Base-by-base conservation (phyloP, 1,140 invertebrate genomes). In the Zaprionus tsacasi region DNA sequence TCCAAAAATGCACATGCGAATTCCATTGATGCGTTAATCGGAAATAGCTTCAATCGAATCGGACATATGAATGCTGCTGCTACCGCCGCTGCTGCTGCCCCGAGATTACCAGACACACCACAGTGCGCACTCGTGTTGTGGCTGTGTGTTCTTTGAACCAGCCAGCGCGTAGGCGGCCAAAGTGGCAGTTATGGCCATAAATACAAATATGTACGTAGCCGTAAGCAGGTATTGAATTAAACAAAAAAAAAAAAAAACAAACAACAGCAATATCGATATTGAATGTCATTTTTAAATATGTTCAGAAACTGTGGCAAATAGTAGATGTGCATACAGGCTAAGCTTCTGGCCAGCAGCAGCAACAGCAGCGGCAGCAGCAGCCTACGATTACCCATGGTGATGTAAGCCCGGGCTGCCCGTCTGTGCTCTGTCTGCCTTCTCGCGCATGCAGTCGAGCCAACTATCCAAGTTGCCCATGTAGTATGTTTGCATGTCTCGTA, bases 111-210 rank as follows among this genome's bases (percentile, higher is more conserved):
- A 30, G 27, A 6, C 27, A 30, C 27, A 30, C 3, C 10, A 27
- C 30, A 35, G 56, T 70, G 40, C 21, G 21, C n/a, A n/a, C 25
- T 68, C 57, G 66, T 65, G 48, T 54, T 64, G 72, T 66, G 65
- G 52, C 40, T 70, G 38, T 67, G 60, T 70, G 60, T 76, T 73
- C 65, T 73, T 73, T 70, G 30, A 68, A 65, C 70, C 64, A 50
- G 55, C 13, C 17, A 67, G 52, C 67, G 80, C 81, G 83, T 88
- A 76, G 83, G 83, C 74, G 83, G 64, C 65, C 63, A 81, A 89
- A 83, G 83, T 88, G 83, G 83, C 83, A 82, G 85, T 88, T 88
- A 89, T 88, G 85, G 85, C 85, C 85, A 88, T 88, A 88, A 83
- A 88, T 81, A 83, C 83, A 83, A 88, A 89, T 88, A 88, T 83